phyloP scores from a whole-genome alignment of 2,888 invertebrate species.

The Drosophila cracens region DNA sequence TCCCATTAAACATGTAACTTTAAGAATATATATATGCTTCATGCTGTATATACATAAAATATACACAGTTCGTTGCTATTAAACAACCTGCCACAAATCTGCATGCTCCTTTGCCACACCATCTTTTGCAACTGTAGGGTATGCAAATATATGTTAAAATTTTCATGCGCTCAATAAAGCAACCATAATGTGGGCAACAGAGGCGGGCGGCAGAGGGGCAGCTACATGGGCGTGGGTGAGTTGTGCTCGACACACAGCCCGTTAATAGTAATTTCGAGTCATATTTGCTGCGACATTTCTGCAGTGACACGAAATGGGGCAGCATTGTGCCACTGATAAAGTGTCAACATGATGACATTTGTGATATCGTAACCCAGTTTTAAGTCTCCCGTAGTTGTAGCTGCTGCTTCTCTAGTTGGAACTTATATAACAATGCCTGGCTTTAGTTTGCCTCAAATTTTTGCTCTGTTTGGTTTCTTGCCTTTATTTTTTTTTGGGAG shows the following conservation, averaged over 20 bases:
- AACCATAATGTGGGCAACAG: conserved; percentile 24
- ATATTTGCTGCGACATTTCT: conserved; percentile 52
- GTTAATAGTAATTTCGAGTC: conserved; percentile 69
- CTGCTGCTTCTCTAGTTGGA: background rate
- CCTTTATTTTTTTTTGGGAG: background rate
- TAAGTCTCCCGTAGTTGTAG: background rate
- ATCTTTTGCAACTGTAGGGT: background rate
- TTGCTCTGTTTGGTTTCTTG: background rate
- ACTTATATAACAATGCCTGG: background rate
- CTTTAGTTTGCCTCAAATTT: background rate
- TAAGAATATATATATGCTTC: background rate
- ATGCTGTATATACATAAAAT: background rate
- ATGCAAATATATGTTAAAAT: conserved; percentile 39
- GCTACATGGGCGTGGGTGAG: background rate
- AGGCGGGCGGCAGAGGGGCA: background rate
- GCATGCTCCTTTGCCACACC: background rate
- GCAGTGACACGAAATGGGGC: conserved; percentile 38
- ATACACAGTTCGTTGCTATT: background rate
- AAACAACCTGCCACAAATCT: background rate
- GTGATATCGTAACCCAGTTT: conserved; percentile 57
- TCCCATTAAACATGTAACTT: background rate
- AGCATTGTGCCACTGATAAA: conserved; percentile 52
- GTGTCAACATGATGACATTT: conserved; percentile 68
- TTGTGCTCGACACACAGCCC: conserved; percentile 13
- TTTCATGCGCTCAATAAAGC: conserved; percentile 65